Evolutionary conservation across 2,888 invertebrate species (phyloP).

Genomic region (Ochropacha duplaris): DNA sequence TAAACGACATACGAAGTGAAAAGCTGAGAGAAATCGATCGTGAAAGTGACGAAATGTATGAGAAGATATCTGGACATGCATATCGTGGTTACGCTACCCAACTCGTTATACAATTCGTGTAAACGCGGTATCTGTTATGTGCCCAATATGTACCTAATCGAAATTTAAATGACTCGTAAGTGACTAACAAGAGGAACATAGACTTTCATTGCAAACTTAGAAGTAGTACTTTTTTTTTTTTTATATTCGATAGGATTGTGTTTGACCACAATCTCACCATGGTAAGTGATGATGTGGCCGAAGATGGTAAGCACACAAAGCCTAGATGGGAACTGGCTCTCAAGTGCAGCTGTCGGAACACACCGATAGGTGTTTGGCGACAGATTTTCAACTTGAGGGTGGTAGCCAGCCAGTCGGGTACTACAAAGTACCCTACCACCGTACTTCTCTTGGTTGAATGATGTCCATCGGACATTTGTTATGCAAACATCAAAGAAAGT

Average conservation of each 20-base stretch:
- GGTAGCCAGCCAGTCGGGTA: no score
- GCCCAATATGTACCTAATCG: slow-evolving; percentile 1
- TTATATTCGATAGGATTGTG: no score
- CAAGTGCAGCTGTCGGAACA: no score
- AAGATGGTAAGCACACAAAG: no score
- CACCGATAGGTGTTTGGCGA: no score
- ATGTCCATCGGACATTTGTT: slow-evolving; percentile 13
- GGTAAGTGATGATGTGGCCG: no score
- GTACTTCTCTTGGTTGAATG: slow-evolving; percentile 4
- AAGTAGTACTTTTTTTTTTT: no score
- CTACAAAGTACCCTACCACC: no score
- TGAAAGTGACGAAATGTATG: slow-evolving; percentile 68
- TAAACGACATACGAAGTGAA: slow-evolving; percentile 38
- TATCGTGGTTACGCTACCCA: slow-evolving; percentile 3
- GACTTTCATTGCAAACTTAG: slow-evolving; percentile 29
- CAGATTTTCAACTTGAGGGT: no score
- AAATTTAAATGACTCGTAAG: slow-evolving; percentile 6
- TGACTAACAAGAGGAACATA: slow-evolving; percentile 10
- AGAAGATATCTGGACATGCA: slow-evolving; percentile 40
- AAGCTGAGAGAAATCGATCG: slow-evolving; percentile 68
- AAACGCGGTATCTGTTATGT: slow-evolving; percentile 9
- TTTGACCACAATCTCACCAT: no score
- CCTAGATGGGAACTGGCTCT: no score
- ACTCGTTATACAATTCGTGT: neutral
- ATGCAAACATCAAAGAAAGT: slow-evolving; percentile 43